These are phyloP conservation scores for Albula goreensis DNA, from an alignment of 2,113 vertebrate species.

Conservation along the genomic window DNA sequence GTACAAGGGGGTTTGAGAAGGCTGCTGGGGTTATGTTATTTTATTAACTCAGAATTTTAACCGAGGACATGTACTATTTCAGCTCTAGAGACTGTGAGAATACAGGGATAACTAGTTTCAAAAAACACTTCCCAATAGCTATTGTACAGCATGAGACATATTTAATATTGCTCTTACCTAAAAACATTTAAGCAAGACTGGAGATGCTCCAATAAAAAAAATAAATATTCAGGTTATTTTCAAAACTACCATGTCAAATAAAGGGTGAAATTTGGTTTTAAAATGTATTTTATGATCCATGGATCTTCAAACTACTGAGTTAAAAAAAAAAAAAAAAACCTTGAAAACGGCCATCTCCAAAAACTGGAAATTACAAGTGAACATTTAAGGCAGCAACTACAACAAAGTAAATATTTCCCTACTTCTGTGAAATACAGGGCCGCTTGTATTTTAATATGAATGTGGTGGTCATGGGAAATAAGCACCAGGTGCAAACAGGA, in stretches of 20 bases:
- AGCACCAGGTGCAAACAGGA: not conserved
- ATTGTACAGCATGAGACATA: not conserved
- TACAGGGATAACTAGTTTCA: not conserved
- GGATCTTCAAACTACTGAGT: not conserved
- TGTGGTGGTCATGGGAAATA: not conserved
- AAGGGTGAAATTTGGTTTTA: not conserved
- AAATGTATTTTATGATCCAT: not conserved
- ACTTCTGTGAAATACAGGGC: not conserved
- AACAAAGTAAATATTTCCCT: not conserved
- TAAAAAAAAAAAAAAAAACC: not conserved
- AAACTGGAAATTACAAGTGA: not conserved
- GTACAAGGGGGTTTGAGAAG: too few relatives aligned
- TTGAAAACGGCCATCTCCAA: not conserved
- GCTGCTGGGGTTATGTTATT: too few relatives aligned
- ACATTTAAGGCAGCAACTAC: slow-evolving; percentile 1
- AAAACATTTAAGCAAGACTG: not conserved
- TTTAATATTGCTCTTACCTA: not conserved
- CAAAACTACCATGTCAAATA: not conserved
- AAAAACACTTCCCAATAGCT: not conserved
- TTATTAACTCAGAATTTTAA: too few relatives aligned
- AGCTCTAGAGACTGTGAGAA: too few relatives aligned
- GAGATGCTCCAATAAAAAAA: not conserved
- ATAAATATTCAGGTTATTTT: not conserved
- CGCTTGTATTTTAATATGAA: not conserved
- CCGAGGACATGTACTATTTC: too few relatives aligned